Evolutionary conservation across 2,797 vertebrate species (phyloP).

Genomic region (Poeciliopsis infans): DNA sequence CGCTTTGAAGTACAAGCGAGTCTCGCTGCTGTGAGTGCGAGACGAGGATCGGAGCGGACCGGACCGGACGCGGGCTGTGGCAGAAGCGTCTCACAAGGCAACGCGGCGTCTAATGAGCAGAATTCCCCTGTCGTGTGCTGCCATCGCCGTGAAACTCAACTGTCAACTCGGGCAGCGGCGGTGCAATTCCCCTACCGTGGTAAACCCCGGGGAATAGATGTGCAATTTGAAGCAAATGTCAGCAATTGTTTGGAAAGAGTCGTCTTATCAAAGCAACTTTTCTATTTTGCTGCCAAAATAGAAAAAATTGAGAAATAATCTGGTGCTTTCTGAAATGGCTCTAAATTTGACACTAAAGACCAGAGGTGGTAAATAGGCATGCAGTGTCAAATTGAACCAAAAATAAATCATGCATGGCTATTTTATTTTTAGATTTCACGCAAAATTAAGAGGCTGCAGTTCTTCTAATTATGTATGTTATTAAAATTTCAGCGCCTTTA

Average conservation of each 20-base stretch:
- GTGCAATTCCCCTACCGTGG: neutral
- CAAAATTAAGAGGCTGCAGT: too few species aligned
- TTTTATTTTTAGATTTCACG: too few species aligned
- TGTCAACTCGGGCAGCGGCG: neutral
- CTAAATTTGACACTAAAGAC: neutral
- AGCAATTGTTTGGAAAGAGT: neutral
- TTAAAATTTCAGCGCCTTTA: too few species aligned
- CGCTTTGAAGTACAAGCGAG: constrained; percentile 13
- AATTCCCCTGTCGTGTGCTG: constrained; percentile 37
- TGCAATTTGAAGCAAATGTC: neutral
- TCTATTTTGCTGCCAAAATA: neutral
- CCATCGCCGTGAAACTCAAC: constrained; percentile 1
- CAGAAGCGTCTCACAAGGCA: neutral
- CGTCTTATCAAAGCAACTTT: neutral
- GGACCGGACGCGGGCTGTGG: neutral
- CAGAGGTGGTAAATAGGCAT: neutral
- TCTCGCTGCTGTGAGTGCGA: neutral
- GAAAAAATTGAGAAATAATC: neutral
- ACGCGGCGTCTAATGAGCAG: constrained; percentile 34
- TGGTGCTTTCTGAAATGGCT: neutral
- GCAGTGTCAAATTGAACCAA: neutral
- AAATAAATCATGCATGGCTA: neutral
- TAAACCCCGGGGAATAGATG: neutral
- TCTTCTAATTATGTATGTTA: too few species aligned
- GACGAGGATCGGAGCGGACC: neutral